Evolutionary conservation across 2,113 vertebrate genomes (phyloP), one percentile per base, ranked within the genome.

Genomic region (Neogobius melanostomus): DNA sequence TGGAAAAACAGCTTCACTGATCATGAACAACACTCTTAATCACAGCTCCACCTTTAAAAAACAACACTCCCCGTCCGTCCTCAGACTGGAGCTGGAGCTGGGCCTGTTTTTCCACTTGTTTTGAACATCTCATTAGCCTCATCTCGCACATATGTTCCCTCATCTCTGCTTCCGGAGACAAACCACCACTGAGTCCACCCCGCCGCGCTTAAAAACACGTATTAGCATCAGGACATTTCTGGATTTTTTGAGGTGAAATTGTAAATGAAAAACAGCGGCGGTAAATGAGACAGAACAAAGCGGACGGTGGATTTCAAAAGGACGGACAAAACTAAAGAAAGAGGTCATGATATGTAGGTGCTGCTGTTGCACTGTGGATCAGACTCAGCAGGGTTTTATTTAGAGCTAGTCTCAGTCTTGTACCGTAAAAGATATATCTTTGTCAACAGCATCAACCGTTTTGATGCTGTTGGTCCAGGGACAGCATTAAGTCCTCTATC

Each of bases 91-190:
- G 17, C n/a, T 21, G 1, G 21, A 21, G 21, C 57, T 43, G 17
- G 7, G 16, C 16, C 7, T 57, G 54, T 60, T 60, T 60, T 45
- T 46, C 42, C 14, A 46, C 61, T 63, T 63, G 61, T 63, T 63
- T 47, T 63, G 43, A 63, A 46, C 61, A n/a, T 63, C 43, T 63
- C n/a, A 63, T 63, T 47, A 63, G 43, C 61, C 44, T 36, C 44
- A 8, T 63, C 44, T 46, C 44, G 10, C 8, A 16, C 60, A 46
- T 17, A 17, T 46, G 57, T 43, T 43, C 57, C 28, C 11, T 5
- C 5, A 4, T 42, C 36, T 14, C 28, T 8, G 6, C 11, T 53
- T 53, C 57, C 12, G 11, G 57, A 15, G 28, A 43, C 12, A 15
- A 60, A 60, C 36, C 28, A 43, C 36, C 7, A 11, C 57, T 60